phyloP scores from a whole-genome alignment of 2,888 invertebrate species.

The Carterocephalus palaemon region DNA sequence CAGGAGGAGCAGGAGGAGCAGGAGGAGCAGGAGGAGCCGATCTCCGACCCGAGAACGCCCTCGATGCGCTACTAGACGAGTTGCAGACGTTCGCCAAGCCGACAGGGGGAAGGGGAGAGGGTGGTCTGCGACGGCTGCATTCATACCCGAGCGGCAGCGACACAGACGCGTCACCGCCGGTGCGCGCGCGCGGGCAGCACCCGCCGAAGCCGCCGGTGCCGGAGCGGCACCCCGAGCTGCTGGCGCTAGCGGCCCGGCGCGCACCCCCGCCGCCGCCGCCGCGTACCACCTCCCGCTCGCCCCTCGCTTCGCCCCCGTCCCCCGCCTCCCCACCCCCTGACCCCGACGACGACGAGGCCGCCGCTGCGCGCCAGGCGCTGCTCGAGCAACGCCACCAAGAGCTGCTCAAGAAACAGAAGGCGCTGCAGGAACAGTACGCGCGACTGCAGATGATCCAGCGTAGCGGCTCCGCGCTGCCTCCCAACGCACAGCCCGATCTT shows the following conservation, averaged over 20 bases:
- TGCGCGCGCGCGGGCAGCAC: conserved; percentile 80
- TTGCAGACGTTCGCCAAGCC: conserved; percentile 93
- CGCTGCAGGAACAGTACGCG: conserved; percentile 94
- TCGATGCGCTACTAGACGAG: conserved; percentile 97
- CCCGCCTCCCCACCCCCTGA: conserved; percentile 83
- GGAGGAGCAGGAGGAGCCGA: conserved; percentile 43
- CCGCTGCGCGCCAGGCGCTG: conserved; percentile 81
- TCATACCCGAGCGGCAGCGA: conserved; percentile 93
- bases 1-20: too few relatives aligned
- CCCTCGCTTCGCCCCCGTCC: conserved; percentile 90
- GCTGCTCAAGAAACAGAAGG: conserved; percentile 90
- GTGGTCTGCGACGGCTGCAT: conserved; percentile 85
- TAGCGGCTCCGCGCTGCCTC: conserved; percentile 82
- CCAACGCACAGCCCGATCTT: conserved; percentile 82
- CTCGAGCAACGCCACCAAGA: conserved; percentile 94
- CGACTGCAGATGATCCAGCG: conserved; percentile 92
- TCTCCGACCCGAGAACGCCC: conserved; percentile 93
- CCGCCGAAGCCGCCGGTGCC: conserved; percentile 88
- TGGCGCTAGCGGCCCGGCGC: conserved; percentile 84
- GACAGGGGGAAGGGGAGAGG: conserved; percentile 73
- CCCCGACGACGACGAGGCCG: conserved; percentile 48
- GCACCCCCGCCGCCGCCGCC: conserved; percentile 95
- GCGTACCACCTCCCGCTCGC: conserved; percentile 93
- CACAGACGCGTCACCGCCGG: conserved; percentile 87
- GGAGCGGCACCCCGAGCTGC: conserved; percentile 87